phyloP scores from a whole-genome alignment of 1,140 invertebrate species.

The Coptotermes formosanus region DNA sequence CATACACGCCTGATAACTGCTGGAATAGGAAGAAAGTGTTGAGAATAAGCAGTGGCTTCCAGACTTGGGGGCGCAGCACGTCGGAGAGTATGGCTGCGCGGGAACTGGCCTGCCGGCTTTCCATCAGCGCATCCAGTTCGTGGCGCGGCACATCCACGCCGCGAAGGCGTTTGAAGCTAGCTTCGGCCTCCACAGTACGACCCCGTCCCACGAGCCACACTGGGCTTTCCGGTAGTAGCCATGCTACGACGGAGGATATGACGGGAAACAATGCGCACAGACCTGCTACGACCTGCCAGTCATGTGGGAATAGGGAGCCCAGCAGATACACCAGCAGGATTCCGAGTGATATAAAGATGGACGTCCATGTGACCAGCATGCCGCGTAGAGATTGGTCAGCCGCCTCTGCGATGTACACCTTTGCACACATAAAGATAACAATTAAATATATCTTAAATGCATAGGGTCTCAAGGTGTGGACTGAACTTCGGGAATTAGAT shows the following conservation, averaged over 20 bases:
- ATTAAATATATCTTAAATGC: no score
- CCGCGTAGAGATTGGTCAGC: slow-evolving; percentile 55
- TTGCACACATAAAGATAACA: no score
- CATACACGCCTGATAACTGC: slow-evolving; percentile 74
- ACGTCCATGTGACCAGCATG: slow-evolving; percentile 60
- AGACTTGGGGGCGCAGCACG: slow-evolving; percentile 47
- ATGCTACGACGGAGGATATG: slow-evolving; percentile 51
- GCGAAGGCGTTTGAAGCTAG: background rate
- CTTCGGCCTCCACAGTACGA: background rate
- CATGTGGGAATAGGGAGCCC: slow-evolving; percentile 55
- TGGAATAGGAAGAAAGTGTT: slow-evolving; percentile 72
- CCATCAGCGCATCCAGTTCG: background rate
- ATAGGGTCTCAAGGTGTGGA: no score
- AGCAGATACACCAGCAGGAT: slow-evolving; percentile 61
- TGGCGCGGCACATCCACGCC: background rate
- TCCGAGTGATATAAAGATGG: slow-evolving; percentile 58
- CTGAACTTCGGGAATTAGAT: no score
- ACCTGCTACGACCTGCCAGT: slow-evolving; percentile 61
- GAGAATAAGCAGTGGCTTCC: slow-evolving; percentile 65
- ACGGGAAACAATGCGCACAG: slow-evolving; percentile 60
- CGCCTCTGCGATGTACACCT: slow-evolving; percentile 62
- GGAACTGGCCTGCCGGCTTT: background rate
- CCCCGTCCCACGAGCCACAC: slow-evolving; percentile 23
- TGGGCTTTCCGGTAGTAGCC: slow-evolving; percentile 50
- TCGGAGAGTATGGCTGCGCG: no score